These are phyloP conservation scores for Tinea trinotella DNA, from an alignment of 2,888 invertebrate species.

Conservation along the genomic window DNA sequence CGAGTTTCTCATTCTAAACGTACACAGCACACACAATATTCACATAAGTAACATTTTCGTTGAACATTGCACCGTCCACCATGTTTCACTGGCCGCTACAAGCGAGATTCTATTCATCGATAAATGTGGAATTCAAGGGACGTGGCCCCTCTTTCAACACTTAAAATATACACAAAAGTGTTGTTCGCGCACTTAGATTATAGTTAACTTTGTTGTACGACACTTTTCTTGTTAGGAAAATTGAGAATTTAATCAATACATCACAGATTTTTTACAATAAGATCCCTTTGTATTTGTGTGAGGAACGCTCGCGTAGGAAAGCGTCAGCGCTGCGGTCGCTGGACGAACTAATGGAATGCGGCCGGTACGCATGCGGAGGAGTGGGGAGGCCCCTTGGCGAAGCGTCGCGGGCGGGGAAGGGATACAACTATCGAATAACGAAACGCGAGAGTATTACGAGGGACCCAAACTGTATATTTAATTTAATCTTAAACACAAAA, in stretches of 20 bases:
- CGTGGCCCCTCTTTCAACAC: conserved; percentile 55
- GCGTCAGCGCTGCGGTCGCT: conserved; percentile 53
- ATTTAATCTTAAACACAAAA: neutral
- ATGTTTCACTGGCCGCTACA: conserved; percentile 51
- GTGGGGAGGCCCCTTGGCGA: neutral
- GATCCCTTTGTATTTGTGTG: conserved; percentile 66
- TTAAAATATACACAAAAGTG: conserved; percentile 37
- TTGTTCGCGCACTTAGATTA: conserved; percentile 31
- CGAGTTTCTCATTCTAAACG: conserved; percentile 32
- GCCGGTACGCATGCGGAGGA: conserved; percentile 60
- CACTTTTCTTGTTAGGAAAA: conserved; percentile 45
- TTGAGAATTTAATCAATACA: conserved; percentile 70
- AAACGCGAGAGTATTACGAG: conserved; percentile 8
- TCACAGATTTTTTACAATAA: conserved; percentile 70
- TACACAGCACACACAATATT: conserved; percentile 48
- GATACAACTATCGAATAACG: neutral
- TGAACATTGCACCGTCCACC: conserved; percentile 61
- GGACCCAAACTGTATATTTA: conserved; percentile 3
- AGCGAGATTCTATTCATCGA: conserved; percentile 69
- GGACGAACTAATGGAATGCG: conserved; percentile 66
- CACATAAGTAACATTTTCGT: conserved; percentile 48
- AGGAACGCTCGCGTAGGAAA: conserved; percentile 31
- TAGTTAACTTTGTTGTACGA: conserved; percentile 26
- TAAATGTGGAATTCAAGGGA: conserved; percentile 69
- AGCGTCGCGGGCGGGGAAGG: conserved; percentile 3